A percentile compares a stretch with the other conserved stretches of the same genome.
Evolutionary conservation across 2,888 invertebrate genomes (phyloP).

Genomic region (Celastrina argiolus): DNA sequence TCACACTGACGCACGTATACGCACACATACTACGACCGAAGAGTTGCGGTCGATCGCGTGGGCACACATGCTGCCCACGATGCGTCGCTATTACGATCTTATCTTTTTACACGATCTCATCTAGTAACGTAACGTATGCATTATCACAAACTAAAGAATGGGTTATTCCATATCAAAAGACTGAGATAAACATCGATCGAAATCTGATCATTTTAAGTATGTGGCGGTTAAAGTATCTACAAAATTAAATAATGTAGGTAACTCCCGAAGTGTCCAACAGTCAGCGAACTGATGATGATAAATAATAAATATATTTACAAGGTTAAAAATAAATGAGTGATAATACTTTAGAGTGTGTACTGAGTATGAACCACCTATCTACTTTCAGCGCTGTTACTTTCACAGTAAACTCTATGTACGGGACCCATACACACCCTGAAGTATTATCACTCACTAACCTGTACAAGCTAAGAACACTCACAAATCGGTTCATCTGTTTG

Average conservation of each 20-base stretch:
- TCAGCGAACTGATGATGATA: too few species aligned
- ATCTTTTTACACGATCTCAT: not conserved
- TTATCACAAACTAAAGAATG: not conserved
- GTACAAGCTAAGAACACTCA: too few species aligned
- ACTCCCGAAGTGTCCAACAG: too few species aligned
- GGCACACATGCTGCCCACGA: not conserved
- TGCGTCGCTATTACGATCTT: not conserved
- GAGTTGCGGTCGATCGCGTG: constrained; percentile 21
- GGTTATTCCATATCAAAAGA: not conserved
- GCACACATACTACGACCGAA: not conserved
- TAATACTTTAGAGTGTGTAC: too few species aligned
- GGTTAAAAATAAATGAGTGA: too few species aligned
- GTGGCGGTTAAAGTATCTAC: not conserved
- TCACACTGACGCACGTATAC: not conserved
- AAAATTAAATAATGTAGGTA: not conserved
- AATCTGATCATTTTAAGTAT: not conserved
- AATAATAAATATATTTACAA: too few species aligned
- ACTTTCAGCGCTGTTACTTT: too few species aligned
- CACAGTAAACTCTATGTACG: too few species aligned
- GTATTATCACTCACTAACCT: too few species aligned
- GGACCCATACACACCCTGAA: too few species aligned
- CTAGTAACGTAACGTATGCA: not conserved
- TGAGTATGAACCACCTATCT: too few species aligned
- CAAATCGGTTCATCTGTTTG: too few species aligned
- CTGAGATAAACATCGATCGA: not conserved